A percentile compares a stretch with the other conserved stretches of the same genome.
These are phyloP conservation scores for Oryzias curvinotus DNA, from an alignment of 2,113 vertebrate genomes.

Conservation along the genomic window DNA sequence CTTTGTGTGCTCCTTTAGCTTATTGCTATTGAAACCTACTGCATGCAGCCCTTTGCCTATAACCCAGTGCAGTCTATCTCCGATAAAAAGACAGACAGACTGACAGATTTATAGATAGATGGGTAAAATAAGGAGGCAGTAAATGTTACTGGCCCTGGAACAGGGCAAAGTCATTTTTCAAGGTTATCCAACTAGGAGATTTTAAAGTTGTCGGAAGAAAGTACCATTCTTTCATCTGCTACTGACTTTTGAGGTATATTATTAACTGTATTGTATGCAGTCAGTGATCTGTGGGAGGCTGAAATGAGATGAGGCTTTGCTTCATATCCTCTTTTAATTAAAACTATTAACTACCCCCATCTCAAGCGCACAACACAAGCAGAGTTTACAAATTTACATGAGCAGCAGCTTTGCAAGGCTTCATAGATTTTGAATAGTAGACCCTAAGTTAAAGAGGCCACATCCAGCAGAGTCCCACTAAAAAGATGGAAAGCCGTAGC, in stretches of 20 bases:
- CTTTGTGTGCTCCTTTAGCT: too few species aligned
- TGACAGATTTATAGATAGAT: background rate
- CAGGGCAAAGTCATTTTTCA: slow-evolving; percentile 15
- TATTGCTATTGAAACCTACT: too few species aligned
- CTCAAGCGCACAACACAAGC: slow-evolving; percentile 30
- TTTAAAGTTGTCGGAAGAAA: slow-evolving; percentile 17
- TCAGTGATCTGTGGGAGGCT: slow-evolving; percentile 50
- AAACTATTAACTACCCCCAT: slow-evolving; percentile 55
- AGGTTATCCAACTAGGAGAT: slow-evolving; percentile 18
- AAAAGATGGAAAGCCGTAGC: slow-evolving; percentile 41
- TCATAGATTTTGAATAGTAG: slow-evolving; percentile 8
- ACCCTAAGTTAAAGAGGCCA: slow-evolving; percentile 11
- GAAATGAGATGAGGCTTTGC: slow-evolving; percentile 55
- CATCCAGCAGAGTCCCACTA: slow-evolving; percentile 42
- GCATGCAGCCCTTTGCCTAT: background rate
- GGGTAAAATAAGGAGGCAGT: background rate
- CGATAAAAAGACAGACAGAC: background rate
- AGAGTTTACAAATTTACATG: slow-evolving; percentile 26
- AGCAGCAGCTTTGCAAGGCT: slow-evolving; percentile 4
- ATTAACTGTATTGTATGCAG: slow-evolving; percentile 46
- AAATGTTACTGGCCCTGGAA: slow-evolving; percentile 7
- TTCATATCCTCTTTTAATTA: slow-evolving; percentile 69
- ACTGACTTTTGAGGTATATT: slow-evolving; percentile 33
- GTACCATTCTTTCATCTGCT: background rate
- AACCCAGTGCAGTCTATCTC: background rate